A percentile compares a stretch with the other conserved stretches of the same genome.
These are phyloP conservation scores for Dorcus parallelipipedus DNA, from an alignment of 2,888 invertebrate genomes.

Conservation along the genomic window DNA sequence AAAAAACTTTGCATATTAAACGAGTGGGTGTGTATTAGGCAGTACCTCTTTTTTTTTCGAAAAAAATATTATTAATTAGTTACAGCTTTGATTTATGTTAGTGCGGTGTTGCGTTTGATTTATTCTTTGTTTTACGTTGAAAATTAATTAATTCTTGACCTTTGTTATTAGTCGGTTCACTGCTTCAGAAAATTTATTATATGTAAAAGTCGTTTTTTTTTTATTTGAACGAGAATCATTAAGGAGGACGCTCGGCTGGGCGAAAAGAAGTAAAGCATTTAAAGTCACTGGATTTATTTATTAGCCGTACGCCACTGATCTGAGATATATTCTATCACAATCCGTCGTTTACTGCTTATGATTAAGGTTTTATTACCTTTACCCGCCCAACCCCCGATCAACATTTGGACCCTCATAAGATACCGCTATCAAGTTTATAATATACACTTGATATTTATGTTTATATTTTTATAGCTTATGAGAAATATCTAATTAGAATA, in stretches of 20 bases:
- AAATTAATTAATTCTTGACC: not conserved
- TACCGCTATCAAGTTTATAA: slow-evolving; percentile 36
- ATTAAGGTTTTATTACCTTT: slow-evolving; percentile 41
- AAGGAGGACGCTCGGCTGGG: slow-evolving; percentile 6
- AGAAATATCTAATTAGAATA: slow-evolving; percentile 41
- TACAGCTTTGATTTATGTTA: not conserved
- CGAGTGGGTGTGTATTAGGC: no score
- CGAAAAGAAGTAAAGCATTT: slow-evolving; percentile 15
- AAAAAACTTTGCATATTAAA: no score
- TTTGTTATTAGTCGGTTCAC: not conserved
- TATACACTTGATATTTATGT: slow-evolving; percentile 35
- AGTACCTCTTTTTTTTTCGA: no score
- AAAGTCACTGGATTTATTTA: not conserved
- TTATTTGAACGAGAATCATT: slow-evolving; percentile 4
- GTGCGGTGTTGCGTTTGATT: not conserved
- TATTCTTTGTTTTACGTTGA: not conserved
- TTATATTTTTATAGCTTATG: slow-evolving; percentile 39
- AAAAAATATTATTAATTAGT: no score
- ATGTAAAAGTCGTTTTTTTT: not conserved
- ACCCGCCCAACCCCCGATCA: slow-evolving; percentile 26
- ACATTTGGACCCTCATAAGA: slow-evolving; percentile 33
- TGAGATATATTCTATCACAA: slow-evolving; percentile 21
- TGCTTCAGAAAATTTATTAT: not conserved
- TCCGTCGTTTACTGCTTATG: slow-evolving; percentile 37
- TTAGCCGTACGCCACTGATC: slow-evolving; percentile 19